Evolutionary conservation across 2,888 invertebrate genomes (phyloP).

Genomic region (Spialia ferax): DNA sequence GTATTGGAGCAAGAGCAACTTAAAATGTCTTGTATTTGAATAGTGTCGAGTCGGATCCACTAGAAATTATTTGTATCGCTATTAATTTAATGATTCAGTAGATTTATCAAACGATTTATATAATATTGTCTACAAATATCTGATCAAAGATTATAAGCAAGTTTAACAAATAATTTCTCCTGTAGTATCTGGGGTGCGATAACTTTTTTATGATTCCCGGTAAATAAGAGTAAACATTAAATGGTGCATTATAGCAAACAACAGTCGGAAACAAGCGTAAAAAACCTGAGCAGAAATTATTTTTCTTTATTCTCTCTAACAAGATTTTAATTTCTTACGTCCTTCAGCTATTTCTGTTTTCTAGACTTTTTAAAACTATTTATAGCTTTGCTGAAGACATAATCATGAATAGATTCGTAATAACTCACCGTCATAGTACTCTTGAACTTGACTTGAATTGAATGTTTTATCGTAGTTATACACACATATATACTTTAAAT

Average conservation of each 20-base stretch:
- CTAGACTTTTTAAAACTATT: not conserved
- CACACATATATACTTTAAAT: no score
- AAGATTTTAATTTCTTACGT: not conserved
- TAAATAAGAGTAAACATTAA: not conserved
- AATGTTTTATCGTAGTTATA: no score
- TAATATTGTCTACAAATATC: not conserved
- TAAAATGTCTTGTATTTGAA: slow-evolving; percentile 1
- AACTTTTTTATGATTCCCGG: not conserved
- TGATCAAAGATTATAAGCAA: not conserved
- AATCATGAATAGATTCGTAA: no score
- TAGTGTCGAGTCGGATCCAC: slow-evolving; percentile 5
- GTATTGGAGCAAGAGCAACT: no score
- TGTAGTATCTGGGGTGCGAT: not conserved
- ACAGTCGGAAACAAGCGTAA: not conserved
- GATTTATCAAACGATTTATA: not conserved
- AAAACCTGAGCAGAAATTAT: not conserved
- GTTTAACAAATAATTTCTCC: no score
- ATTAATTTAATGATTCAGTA: not conserved
- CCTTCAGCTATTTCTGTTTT: not conserved
- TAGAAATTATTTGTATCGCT: not conserved
- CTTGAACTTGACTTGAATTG: no score
- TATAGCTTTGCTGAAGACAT: no score
- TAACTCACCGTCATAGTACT: no score
- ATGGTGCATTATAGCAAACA: not conserved
- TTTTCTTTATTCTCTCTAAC: not conserved